Conservation (phyloP, 53 echinoderm and acorn worm genomes). For the Actinopyga echinites region DNA sequence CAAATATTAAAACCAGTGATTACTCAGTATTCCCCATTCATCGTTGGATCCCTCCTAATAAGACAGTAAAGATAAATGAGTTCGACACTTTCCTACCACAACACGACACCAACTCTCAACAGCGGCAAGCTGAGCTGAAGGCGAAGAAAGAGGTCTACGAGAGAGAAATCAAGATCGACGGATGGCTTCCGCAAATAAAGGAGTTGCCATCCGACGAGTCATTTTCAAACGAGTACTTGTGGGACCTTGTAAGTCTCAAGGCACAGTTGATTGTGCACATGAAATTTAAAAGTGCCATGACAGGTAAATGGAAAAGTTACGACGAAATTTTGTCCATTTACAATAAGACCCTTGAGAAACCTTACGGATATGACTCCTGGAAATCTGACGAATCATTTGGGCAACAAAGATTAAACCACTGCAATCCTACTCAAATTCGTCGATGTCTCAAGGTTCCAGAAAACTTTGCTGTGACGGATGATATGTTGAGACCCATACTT, state of each 20-base stretch:
- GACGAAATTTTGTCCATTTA: slow-evolving; percentile 15
- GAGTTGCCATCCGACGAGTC: not conserved
- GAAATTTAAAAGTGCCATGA: not conserved
- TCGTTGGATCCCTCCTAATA: slow-evolving; percentile 66
- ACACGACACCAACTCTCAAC: slow-evolving; percentile 26
- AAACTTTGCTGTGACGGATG: slow-evolving; percentile 60
- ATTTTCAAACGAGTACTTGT: slow-evolving; percentile 9
- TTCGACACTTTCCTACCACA: slow-evolving; percentile 70
- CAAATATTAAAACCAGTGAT: not conserved
- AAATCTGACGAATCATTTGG: slow-evolving; percentile 17
- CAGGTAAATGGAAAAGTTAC: slow-evolving; percentile 2
- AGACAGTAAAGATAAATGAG: slow-evolving; percentile 42
- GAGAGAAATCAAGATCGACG: slow-evolving; percentile 56
- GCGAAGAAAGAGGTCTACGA: slow-evolving; percentile 62
- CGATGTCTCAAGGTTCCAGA: not conserved
- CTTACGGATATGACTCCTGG: not conserved
- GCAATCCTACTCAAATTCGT: slow-evolving; percentile 25
- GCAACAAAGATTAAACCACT: slow-evolving; percentile 3
- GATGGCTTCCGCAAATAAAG: slow-evolving; percentile 57
- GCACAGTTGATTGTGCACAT: not conserved
- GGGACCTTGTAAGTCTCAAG: not conserved
- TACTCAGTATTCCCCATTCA: slow-evolving; percentile 66
- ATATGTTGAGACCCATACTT: slow-evolving; percentile 51
- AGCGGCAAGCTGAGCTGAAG: slow-evolving; percentile 58
- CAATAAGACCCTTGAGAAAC: slow-evolving; percentile 1